Base-by-base conservation (phyloP, 92 coral and sea anemone genomes). In the Plumapathes pennacea region DNA sequence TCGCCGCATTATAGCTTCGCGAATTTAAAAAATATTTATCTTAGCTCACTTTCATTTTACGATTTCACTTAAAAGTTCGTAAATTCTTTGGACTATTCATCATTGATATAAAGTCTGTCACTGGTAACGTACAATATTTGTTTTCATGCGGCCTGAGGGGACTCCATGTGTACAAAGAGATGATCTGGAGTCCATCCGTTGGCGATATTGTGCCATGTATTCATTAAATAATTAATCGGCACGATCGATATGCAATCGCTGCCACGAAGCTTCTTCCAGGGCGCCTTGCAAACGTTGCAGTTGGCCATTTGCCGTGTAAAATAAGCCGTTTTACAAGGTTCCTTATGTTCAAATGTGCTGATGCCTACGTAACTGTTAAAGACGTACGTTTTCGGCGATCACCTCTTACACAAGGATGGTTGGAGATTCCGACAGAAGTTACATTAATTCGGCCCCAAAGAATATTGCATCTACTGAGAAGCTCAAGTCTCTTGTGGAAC, bases 161-260 rank as follows among this genome's bases (percentile, higher is more conserved):
- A 42, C 56, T 43, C 46, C 58, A 67, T 44, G 54, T 67, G 64
- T 40, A 31, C 43, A 54, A 51, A 54, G 54, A 54, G 74, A n/a
- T n/a, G n/a, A 53, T 67, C 42, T 67, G 74, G 46, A 67, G 54
- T 52, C 64, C 74, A 29, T 37, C 19, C 62, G 55, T 67, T 54
- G 77, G 68, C 57, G 72, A 72, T 50, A 60, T 62, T 60, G 50
- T 73, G 50, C 55, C 65, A 64, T 74, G 82, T 54, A 64, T 64
- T 50, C 64, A 38, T 64, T 67, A 74, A 55, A 64, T 73, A 32
- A 56, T 64, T 68, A 74, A 74, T 62, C 61, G 41, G 40, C 61
- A 46, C n/a, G 59, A 74, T 64, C 67, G 74, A 74, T 74, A 65
- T 50, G 82, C 62, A 10, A 74, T 74, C 64, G 74, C 79, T 38